These are phyloP conservation scores for Hemitrygon akajei DNA, from an alignment of 2,797 vertebrate genomes.

Conservation along the genomic window DNA sequence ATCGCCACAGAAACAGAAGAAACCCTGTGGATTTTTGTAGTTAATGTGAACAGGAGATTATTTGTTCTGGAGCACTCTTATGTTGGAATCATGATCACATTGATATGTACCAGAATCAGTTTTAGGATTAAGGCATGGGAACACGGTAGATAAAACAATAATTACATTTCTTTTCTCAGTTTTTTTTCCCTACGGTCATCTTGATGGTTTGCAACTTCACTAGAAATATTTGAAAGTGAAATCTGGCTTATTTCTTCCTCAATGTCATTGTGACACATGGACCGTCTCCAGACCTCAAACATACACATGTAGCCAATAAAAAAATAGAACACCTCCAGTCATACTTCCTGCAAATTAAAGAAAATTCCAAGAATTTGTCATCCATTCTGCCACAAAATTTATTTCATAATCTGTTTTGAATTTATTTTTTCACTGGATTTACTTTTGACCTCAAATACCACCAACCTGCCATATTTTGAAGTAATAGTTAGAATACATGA, in stretches of 20 bases:
- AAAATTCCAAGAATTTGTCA: neutral
- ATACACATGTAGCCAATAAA: no score
- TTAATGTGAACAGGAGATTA: neutral
- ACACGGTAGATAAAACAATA: neutral
- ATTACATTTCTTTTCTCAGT: neutral
- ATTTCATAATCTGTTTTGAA: neutral
- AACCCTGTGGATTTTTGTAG: neutral
- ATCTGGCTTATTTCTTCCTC: neutral
- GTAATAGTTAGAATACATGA: neutral
- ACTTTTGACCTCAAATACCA: neutral
- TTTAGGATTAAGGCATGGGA: neutral
- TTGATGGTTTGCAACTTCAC: neutral
- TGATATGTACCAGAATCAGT: neutral
- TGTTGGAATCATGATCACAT: neutral
- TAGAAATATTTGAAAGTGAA: neutral
- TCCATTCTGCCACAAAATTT: neutral
- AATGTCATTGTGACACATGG: neutral
- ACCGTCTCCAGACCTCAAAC: no score
- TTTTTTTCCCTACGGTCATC: neutral
- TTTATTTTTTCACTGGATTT: neutral
- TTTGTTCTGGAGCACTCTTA: neutral
- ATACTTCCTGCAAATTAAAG: neutral
- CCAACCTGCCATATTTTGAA: neutral
- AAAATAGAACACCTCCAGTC: neutral
- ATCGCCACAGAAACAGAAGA: neutral